These are phyloP conservation scores for Lycaena phlaeas DNA, from an alignment of 2,888 invertebrate species.

Conservation along the genomic window DNA sequence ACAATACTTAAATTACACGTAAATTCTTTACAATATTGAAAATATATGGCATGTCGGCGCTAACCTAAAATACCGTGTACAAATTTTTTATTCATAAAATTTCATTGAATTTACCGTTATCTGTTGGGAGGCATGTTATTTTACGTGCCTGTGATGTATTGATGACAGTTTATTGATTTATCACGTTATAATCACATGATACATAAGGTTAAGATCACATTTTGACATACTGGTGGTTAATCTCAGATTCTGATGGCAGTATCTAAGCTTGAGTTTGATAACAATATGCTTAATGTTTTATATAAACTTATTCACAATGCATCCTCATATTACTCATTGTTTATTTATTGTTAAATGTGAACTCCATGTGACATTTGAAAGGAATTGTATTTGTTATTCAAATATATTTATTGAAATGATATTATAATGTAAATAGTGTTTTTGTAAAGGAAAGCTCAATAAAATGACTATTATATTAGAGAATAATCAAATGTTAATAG, in stretches of 20 bases:
- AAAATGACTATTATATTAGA: no score
- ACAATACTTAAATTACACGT: background rate
- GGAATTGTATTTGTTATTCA: no score
- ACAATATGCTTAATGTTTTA: background rate
- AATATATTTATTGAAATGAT: no score
- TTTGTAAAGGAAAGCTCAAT: no score
- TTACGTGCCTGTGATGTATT: constrained; percentile 3
- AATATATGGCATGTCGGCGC: constrained; percentile 5
- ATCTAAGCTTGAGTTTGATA: constrained; percentile 8
- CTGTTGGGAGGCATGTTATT: constrained; percentile 13
- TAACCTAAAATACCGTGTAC: constrained; percentile 8
- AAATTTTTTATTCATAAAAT: background rate
- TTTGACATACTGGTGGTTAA: constrained; percentile 21
- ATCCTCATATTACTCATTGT: background rate
- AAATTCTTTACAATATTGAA: background rate
- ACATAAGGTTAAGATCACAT: constrained; percentile 20
- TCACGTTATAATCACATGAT: constrained; percentile 37
- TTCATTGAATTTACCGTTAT: constrained; percentile 35
- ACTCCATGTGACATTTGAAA: no score
- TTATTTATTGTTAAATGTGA: background rate
- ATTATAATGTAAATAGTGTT: no score
- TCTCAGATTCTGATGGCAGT: background rate
- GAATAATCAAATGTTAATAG: no score
- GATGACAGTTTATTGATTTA: constrained; percentile 24
- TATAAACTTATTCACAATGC: background rate